Evolutionary conservation across 1,140 invertebrate genomes (phyloP), one percentile per base, ranked within the genome.

Genomic region (Eupristina koningsbergeri): DNA sequence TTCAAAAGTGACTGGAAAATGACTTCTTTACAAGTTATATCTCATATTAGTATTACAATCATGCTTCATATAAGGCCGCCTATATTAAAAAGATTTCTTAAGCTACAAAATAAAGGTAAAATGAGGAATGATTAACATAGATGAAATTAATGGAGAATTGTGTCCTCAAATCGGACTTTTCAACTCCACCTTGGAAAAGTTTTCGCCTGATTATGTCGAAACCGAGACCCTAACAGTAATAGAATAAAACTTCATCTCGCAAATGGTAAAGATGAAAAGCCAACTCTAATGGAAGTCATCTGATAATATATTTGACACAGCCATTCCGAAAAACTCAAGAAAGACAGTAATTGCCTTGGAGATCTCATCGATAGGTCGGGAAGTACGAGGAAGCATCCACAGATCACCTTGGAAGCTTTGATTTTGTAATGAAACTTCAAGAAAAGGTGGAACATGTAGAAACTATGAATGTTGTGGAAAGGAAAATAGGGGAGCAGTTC

Each of bases 11-110:
- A 9, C 1, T 26, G 58, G 58, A 11, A 2, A 13, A 34, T 61
- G 36, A 63, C 74, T 79, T 73, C 45, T 83, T 83, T 83, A 29
- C 81, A 79, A 83, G 58, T 83, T 75, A 73, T 83, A 83, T 83
- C 47, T 71, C 45, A 31, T 67, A 83, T 78, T 64, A 71, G 73
- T 75, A 77, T 83, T 83, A 78, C 75, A 71, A 83, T 83, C 81
- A 78, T 75, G 75, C 71, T 15, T 26, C 53, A 53, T 50, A 41
- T 73, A 78, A 73, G 53, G 34, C 36, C 64, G 47, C 26, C 34
- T 53, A 74, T 76, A 84, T 74, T 50, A 80, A 63, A 50, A 76
- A 41, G n/a, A 50, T 78, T 83, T 78, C 78, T 83, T 26, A 19
- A 8, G 17, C 3, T 58, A 29, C 22, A 53, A 36, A 78, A 78